Percentiles rank a stretch among this genome's conserved stretches.
Conservation (phyloP, 92 coral and sea anemone genomes). For the Epizoanthus stellaris region DNA sequence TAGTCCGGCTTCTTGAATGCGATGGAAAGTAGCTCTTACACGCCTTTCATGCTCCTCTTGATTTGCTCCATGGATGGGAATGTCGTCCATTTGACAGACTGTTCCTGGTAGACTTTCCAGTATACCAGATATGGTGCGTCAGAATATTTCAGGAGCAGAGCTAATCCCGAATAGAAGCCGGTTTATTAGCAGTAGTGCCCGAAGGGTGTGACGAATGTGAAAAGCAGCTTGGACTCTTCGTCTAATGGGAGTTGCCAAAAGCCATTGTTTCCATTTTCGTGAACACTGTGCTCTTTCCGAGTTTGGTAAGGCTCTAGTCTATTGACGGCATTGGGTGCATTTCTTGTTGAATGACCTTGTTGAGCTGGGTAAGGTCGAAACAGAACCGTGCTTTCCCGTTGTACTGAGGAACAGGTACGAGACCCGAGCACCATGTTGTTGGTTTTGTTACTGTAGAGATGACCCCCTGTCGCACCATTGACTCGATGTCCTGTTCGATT, state of each 20-base stretch:
- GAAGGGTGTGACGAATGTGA: constrained; percentile 25
- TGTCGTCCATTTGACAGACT: no score
- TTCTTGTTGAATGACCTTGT: constrained; percentile 58
- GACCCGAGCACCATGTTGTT: constrained; percentile 62
- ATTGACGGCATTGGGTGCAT: constrained; percentile 57
- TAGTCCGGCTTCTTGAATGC: constrained; percentile 29
- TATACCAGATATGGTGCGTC: constrained; percentile 1
- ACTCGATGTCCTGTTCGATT: background rate
- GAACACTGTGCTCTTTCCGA: constrained; percentile 40
- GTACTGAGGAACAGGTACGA: constrained; percentile 56
- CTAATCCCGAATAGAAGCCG: constrained; percentile 41
- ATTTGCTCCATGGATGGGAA: background rate
- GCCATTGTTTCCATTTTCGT: constrained; percentile 53
- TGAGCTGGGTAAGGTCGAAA: constrained; percentile 53
- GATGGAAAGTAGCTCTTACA: background rate
- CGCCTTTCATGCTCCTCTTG: background rate
- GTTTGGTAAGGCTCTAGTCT: constrained; percentile 52
- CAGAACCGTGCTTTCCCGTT: constrained; percentile 1
- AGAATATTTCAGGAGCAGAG: constrained; percentile 44
- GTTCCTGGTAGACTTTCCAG: background rate
- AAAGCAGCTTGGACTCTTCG: background rate
- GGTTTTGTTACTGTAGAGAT: constrained; percentile 53
- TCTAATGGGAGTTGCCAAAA: constrained; percentile 25
- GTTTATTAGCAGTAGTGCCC: constrained; percentile 36
- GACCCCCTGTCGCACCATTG: no score